Percentiles rank a stretch among this genome's conserved stretches.
phyloP scores from a whole-genome alignment of 2,113 vertebrate genomes.

The Ammospiza nelsoni region DNA sequence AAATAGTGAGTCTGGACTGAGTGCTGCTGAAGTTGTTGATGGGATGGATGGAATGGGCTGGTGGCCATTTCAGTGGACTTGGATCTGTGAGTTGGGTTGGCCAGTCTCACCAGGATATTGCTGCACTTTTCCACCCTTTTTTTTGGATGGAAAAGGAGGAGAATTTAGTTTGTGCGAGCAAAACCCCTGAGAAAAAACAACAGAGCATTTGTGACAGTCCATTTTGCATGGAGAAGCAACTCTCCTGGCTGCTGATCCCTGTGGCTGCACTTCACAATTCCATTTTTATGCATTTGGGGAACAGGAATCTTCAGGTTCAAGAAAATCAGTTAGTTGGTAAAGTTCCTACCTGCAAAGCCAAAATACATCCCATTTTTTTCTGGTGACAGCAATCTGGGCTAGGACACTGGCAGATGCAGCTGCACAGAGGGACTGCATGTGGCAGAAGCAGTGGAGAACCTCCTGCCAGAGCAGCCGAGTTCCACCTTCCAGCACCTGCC shows the following conservation, averaged over 20 bases:
- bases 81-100: background rate
- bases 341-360: background rate
- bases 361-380: background rate
- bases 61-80: background rate
- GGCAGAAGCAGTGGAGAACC: background rate
- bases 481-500: background rate
- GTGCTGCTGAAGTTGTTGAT: background rate
- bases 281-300: background rate
- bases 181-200: background rate
- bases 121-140: background rate
- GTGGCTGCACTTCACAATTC: accelerated
- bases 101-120: background rate
- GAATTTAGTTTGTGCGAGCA: background rate
- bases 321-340: background rate
- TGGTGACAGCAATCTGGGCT: background rate
- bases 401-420: background rate
- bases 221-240: background rate
- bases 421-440: background rate
- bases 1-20: background rate
- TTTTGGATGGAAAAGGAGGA: background rate
- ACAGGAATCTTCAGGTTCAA: background rate
- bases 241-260: background rate
- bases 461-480: background rate
- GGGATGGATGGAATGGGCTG: background rate
- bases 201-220: background rate